These are phyloP conservation scores for Drosophila repletoides DNA, from an alignment of 1,140 invertebrate species.

Conservation along the genomic window DNA sequence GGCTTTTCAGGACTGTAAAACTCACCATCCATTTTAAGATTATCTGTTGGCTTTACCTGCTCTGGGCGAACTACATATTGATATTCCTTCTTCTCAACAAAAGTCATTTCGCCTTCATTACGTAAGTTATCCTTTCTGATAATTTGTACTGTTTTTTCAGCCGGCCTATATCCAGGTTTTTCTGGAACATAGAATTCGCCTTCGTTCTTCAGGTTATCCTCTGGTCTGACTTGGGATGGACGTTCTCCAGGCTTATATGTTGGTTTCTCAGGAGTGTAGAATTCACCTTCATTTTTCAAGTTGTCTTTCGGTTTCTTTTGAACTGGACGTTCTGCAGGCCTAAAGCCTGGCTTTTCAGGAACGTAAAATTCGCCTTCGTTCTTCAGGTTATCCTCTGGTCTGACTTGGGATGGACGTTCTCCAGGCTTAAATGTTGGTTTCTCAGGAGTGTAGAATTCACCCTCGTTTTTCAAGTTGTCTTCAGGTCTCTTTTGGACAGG, in stretches of 20 bases:
- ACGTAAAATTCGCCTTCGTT: slow-evolving; percentile 86
- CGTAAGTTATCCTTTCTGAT: slow-evolving; percentile 82
- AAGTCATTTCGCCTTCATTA: slow-evolving; percentile 84
- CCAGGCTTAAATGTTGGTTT: slow-evolving; percentile 55
- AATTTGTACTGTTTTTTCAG: slow-evolving; percentile 82
- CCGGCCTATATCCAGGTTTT: slow-evolving; percentile 80
- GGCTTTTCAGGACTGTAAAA: slow-evolving; percentile 84
- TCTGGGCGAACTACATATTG: slow-evolving; percentile 81
- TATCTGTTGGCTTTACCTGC: slow-evolving; percentile 85
- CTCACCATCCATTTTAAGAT: slow-evolving; percentile 88
- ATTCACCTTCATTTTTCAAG: slow-evolving; percentile 84
- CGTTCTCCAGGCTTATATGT: slow-evolving; percentile 82
- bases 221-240: slow-evolving; percentile 80
- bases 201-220: slow-evolving; percentile 84
- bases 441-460: slow-evolving; percentile 83
- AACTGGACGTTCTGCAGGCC: slow-evolving; percentile 82
- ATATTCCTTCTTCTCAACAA: slow-evolving; percentile 84
- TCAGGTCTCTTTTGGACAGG: slow-evolving; percentile 82
- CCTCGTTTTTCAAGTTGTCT: slow-evolving; percentile 85
- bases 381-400: slow-evolving; percentile 84
- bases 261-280: slow-evolving; percentile 82
- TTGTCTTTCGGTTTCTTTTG: slow-evolving; percentile 84
- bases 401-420: no score
- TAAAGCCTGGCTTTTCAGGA: slow-evolving; percentile 83
- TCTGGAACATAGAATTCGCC: slow-evolving; percentile 83